phyloP scores from a whole-genome alignment of 2,113 vertebrate genomes.

The Carlito syrichta region DNA sequence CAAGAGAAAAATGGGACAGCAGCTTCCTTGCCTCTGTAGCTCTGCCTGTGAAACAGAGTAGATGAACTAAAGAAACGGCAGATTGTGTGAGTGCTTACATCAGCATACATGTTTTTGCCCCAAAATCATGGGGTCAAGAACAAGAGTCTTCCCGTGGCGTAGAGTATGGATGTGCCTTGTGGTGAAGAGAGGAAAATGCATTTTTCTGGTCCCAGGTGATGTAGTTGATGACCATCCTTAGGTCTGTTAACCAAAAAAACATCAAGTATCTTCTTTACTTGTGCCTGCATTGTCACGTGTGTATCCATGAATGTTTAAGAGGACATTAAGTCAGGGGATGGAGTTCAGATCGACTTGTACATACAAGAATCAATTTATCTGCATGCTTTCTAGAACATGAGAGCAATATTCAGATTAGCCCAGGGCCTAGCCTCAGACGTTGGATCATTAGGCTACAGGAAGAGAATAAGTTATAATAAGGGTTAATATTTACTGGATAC shows the following conservation, averaged over 20 bases:
- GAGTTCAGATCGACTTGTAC: neutral
- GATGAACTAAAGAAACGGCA: neutral
- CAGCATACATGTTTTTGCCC: neutral
- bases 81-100: accelerated
- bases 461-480: neutral
- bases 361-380: neutral
- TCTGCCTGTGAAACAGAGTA: neutral
- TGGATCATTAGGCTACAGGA: neutral
- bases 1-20: neutral
- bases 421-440: neutral
- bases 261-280: neutral
- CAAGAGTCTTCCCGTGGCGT: neutral
- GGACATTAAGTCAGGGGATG: neutral
- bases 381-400: neutral
- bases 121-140: neutral
- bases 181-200: too few relatives aligned
- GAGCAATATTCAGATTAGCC: neutral
- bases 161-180: neutral
- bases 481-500: neutral
- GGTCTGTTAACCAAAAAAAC: neutral
- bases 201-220: neutral
- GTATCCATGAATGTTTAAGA: neutral
- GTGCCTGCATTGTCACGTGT: neutral
- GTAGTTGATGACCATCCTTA: neutral
- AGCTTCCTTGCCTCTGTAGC: neutral